Conservation (phyloP, 2,113 vertebrate species). For the Piaya cayana region DNA sequence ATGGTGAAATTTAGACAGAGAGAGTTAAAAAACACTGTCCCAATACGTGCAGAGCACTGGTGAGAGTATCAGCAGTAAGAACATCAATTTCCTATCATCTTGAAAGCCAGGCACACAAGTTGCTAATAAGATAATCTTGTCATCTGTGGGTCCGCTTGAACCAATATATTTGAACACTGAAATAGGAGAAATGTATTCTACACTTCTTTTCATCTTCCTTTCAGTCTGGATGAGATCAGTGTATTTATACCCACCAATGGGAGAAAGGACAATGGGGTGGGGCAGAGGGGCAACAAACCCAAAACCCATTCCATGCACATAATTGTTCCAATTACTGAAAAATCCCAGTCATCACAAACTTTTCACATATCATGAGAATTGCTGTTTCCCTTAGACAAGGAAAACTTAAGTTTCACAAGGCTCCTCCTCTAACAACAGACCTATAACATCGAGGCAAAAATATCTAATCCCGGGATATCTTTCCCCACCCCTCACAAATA, state of each 20-base stretch:
- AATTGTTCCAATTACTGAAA: not conserved
- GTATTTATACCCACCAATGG: not conserved
- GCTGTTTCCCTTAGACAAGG: conserved; percentile 11
- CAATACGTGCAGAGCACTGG: not conserved
- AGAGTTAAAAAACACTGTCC: not conserved
- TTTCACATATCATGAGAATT: not conserved
- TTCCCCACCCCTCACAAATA: conserved; percentile 12
- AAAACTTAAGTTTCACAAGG: not conserved
- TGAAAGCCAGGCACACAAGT: not conserved
- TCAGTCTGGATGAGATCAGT: not conserved
- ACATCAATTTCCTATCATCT: not conserved
- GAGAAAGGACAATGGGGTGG: not conserved
- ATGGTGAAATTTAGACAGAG: not conserved
- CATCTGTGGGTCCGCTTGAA: not conserved
- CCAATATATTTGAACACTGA: not conserved
- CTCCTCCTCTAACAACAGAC: not conserved
- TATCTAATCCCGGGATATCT: not conserved
- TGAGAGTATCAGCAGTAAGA: not conserved
- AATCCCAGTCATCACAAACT: not conserved
- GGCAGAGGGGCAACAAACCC: not conserved
- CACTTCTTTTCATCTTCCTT: not conserved
- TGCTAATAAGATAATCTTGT: not conserved
- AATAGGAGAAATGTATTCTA: not conserved
- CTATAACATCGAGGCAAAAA: not conserved
- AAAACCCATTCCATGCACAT: not conserved